A percentile compares a stretch with the other conserved stretches of the same genome.
Evolutionary conservation across 2,797 vertebrate genomes (phyloP).

Genomic region (Muraenolepis orangiensis): DNA sequence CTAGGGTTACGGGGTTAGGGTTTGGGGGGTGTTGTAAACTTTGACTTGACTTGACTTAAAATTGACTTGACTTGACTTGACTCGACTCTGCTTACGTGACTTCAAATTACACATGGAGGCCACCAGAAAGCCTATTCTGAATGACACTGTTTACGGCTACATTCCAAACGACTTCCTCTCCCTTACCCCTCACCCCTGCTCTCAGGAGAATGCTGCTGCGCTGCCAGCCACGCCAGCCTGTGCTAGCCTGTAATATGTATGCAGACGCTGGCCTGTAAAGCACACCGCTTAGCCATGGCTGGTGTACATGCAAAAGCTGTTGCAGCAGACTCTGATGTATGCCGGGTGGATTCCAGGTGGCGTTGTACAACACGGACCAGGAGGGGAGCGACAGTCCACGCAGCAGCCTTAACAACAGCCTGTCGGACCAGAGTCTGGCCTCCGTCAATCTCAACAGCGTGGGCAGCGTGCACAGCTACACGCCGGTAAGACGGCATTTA

Average conservation of each 20-base stretch:
- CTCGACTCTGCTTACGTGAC: too few relatives aligned
- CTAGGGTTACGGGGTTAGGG: too few relatives aligned
- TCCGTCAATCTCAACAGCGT: slow-evolving; percentile 93
- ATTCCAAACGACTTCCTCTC: slow-evolving; percentile 4
- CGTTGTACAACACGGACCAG: slow-evolving; percentile 90
- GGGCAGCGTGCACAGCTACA: slow-evolving; percentile 89
- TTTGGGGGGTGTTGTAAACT: too few relatives aligned
- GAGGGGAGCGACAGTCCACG: slow-evolving; percentile 91
- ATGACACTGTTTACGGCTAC: slow-evolving; percentile 32
- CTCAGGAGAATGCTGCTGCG: slow-evolving; percentile 29
- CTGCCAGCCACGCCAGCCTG: neutral
- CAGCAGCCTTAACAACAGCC: slow-evolving; percentile 97
- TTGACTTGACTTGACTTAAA: too few relatives aligned
- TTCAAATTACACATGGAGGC: too few relatives aligned
- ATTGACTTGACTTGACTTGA: too few relatives aligned
- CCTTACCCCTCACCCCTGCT: slow-evolving; percentile 30
- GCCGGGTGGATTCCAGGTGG: slow-evolving; percentile 76
- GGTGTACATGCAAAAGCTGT: slow-evolving; percentile 1
- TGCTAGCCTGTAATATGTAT: too few relatives aligned
- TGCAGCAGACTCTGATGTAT: neutral
- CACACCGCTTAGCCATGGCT: neutral
- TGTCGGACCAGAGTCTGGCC: slow-evolving; percentile 92
- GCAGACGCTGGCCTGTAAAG: too few relatives aligned
- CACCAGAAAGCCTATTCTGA: slow-evolving; percentile 36
- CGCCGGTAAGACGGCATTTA: slow-evolving; percentile 74